Percentiles rank a stretch among this genome's conserved stretches.
These are phyloP conservation scores for Cricetomys ansorgei DNA, from an alignment of 2,113 vertebrate genomes.

Conservation along the genomic window DNA sequence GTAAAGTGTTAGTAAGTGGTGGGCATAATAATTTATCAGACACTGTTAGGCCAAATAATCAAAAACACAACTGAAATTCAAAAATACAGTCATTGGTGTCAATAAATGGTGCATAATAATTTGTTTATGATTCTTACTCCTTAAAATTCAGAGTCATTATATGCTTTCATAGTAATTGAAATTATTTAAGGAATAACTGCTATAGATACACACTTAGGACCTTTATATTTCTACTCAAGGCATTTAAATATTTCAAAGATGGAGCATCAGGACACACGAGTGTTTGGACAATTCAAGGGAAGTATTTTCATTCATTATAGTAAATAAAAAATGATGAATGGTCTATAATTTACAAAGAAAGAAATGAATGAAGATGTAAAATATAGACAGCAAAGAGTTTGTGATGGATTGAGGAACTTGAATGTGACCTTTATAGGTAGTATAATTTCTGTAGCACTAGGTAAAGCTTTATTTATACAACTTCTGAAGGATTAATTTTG, in stretches of 20 bases:
- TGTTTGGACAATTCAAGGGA: background rate
- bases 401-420: background rate
- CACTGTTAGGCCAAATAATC: background rate
- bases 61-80: constrained; percentile 6
- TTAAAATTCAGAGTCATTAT: constrained; percentile 7
- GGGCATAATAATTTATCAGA: background rate
- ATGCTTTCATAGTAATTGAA: constrained; percentile 8
- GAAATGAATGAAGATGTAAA: background rate
- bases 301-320: background rate
- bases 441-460: background rate
- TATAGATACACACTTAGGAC: background rate
- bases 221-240: background rate
- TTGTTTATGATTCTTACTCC: constrained; percentile 14
- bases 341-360: background rate
- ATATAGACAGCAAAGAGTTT: background rate
- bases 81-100: background rate
- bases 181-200: background rate
- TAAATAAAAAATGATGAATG: background rate
- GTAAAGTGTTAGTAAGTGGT: background rate
- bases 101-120: background rate
- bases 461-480: background rate
- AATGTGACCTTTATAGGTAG: background rate
- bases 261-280: background rate
- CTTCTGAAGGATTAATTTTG: background rate
- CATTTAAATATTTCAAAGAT: background rate